Conservation (phyloP, 2,113 vertebrate species). For the Erythrocercus mccallii region DNA sequence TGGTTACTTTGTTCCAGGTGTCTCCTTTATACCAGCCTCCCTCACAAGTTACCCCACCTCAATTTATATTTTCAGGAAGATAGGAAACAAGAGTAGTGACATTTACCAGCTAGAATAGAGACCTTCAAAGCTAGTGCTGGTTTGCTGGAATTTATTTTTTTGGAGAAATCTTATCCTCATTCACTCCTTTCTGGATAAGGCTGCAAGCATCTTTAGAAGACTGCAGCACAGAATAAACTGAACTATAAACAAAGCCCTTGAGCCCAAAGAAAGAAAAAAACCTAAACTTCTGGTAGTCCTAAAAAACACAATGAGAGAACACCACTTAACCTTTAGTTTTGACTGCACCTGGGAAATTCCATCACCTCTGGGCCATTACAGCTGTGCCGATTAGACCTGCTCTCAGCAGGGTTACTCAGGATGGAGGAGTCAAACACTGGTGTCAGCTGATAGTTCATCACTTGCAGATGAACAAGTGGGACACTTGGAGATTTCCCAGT, state of each 20-base stretch:
- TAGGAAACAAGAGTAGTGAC: not conserved
- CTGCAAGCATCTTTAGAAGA: not conserved
- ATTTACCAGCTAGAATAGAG: not conserved
- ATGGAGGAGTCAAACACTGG: not conserved
- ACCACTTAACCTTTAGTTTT: constrained; percentile 20
- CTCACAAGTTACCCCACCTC: not conserved
- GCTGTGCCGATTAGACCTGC: not conserved
- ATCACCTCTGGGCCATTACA: not conserved
- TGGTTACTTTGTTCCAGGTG: not conserved
- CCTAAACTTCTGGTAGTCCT: not conserved
- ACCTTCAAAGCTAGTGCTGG: not conserved
- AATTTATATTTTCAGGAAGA: not conserved
- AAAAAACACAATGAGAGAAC: constrained; percentile 13
- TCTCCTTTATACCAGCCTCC: not conserved
- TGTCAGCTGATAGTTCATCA: constrained; percentile 29
- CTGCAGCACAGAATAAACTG: not conserved
- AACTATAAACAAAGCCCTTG: not conserved
- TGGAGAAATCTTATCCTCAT: not conserved
- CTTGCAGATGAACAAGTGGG: constrained; percentile 14
- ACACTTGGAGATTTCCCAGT: constrained; percentile 33
- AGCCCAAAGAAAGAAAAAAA: not conserved
- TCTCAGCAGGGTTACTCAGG: constrained; percentile 5
- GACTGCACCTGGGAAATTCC: not conserved
- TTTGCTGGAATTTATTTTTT: not conserved
- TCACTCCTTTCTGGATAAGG: not conserved